Evolutionary conservation across 2,888 invertebrate genomes (phyloP), one percentile per base, ranked within the genome.

Genomic region (Anoplius nigerrimus): DNA sequence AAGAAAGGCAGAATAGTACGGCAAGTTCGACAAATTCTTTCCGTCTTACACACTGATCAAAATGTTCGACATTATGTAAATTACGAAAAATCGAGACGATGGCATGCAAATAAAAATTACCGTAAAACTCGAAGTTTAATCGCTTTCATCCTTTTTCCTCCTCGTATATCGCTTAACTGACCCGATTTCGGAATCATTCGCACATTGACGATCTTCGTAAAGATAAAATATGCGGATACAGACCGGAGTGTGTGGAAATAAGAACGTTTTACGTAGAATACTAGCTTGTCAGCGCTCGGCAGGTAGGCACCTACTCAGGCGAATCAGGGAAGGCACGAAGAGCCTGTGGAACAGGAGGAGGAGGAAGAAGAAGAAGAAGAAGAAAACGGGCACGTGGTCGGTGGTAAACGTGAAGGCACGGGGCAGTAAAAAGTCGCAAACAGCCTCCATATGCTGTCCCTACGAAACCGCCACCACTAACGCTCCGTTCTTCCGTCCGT

Each of bases 311-410:
- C 58, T 67, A 61, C 46, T 70, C 70, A 54, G 60, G 8, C 52
- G 62, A 58, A 60, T 66, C 66, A 24, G 45, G 46, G 43, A 62
- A 53, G 48, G 46, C 16, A 13, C 53, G 53, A 24, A 53, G n/a
- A n/a, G n/a, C n/a, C n/a, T n/a, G n/a, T n/a, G n/a, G n/a, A n/a
- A n/a, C n/a, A n/a, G n/a, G n/a, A 51, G n/a, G 18, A 18, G n/a
- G 51, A 13, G 18, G 18, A 51, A 51, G n/a, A n/a, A 16, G 51
- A 48, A 43, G 51, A 27, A 22, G 18, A 55, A 51, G 66, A 63
- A 58, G 45, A 67, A 48, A 15, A 51, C 20, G 53, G 66, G 61
- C 76, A 70, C 75, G 76, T 78, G 76, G 78, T 76, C 55, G 64
- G 61, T 61, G 78, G 64, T 61, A 62, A 72, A 71, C 43, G 54